Evolutionary conservation across 2,113 vertebrate species (phyloP).

Genomic region (Xiphias gladius): DNA sequence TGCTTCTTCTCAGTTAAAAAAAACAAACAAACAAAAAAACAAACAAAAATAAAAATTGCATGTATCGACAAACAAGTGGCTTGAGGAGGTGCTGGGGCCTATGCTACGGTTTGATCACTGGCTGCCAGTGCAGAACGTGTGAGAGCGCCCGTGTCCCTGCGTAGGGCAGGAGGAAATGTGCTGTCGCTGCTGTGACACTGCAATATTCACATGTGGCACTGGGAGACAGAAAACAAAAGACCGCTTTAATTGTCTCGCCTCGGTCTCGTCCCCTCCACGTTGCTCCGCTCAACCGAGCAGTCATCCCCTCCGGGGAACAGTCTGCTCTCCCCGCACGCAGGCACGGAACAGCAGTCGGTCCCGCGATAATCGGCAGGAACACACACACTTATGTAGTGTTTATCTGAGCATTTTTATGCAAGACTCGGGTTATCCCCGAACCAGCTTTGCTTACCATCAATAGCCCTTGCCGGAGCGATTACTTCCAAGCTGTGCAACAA

Average conservation of each 20-base stretch:
- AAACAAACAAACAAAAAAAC: no score
- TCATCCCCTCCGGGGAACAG: slow-evolving; percentile 11
- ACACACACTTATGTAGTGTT: slow-evolving; percentile 1
- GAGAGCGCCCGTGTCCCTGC: not conserved
- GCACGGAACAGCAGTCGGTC: slow-evolving; percentile 10
- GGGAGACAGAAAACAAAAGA: slow-evolving; percentile 67
- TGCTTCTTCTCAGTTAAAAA: not conserved
- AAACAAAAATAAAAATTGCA: no score
- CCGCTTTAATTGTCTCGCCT: slow-evolving; percentile 51
- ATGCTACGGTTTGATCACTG: slow-evolving; percentile 25
- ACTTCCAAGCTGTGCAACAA: slow-evolving; percentile 84
- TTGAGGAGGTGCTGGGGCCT: slow-evolving; percentile 46
- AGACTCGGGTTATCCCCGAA: not conserved
- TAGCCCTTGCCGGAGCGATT: slow-evolving; percentile 74
- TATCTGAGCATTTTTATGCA: not conserved
- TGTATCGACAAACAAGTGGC: slow-evolving; percentile 31
- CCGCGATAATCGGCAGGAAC: not conserved
- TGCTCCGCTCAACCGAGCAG: slow-evolving; percentile 36
- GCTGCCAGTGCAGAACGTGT: slow-evolving; percentile 11
- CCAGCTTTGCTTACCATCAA: slow-evolving; percentile 81
- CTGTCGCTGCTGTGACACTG: slow-evolving; percentile 63
- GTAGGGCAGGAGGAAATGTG: not conserved
- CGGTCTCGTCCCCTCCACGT: slow-evolving; percentile 54
- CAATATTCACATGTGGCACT: slow-evolving; percentile 67
- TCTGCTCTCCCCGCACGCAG: slow-evolving; percentile 33